Percentiles rank a stretch among this genome's conserved stretches.
Evolutionary conservation across 2,113 vertebrate species (phyloP).

Genomic region (Todiramphus saurophagus): DNA sequence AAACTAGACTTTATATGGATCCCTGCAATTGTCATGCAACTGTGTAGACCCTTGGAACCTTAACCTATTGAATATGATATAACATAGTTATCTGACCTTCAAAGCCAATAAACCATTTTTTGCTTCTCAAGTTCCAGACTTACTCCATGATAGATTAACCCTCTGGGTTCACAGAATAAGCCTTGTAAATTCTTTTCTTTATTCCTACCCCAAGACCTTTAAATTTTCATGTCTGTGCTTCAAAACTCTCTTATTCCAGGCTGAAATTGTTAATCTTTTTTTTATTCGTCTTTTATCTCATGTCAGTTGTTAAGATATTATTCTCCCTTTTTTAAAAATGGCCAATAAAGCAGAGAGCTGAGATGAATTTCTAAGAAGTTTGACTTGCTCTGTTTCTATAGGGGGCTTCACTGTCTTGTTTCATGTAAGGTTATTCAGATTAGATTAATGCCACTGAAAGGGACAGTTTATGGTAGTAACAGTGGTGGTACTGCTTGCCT

Average conservation of each 20-base stretch:
- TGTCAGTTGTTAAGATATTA: constrained; percentile 48
- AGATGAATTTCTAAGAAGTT: constrained; percentile 26
- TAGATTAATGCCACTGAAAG: not conserved
- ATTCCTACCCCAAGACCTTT: constrained; percentile 6
- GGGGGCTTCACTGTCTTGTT: not conserved
- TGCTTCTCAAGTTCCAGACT: constrained; percentile 51
- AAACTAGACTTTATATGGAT: constrained; percentile 59
- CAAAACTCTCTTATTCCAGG: constrained; percentile 43
- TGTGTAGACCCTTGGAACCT: constrained; percentile 52
- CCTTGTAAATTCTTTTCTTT: constrained; percentile 53
- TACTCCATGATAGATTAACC: constrained; percentile 66
- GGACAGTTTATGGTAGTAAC: not conserved
- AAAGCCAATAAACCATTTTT: constrained; percentile 64
- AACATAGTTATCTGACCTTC: constrained; percentile 72
- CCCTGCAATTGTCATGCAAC: constrained; percentile 60
- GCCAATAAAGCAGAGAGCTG: constrained; percentile 15
- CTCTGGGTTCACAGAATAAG: constrained; percentile 36
- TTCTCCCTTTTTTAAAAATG: constrained; percentile 14
- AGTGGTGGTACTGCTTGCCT: not conserved
- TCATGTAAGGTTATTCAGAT: not conserved
- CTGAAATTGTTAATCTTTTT: constrained; percentile 51
- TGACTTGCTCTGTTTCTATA: not conserved
- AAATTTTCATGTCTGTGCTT: constrained; percentile 51
- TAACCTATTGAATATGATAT: constrained; percentile 71
- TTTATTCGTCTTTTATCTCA: constrained; percentile 52